These are phyloP conservation scores for Boleophthalmus pectinirostris DNA, from an alignment of 2,113 vertebrate genomes.

Conservation along the genomic window DNA sequence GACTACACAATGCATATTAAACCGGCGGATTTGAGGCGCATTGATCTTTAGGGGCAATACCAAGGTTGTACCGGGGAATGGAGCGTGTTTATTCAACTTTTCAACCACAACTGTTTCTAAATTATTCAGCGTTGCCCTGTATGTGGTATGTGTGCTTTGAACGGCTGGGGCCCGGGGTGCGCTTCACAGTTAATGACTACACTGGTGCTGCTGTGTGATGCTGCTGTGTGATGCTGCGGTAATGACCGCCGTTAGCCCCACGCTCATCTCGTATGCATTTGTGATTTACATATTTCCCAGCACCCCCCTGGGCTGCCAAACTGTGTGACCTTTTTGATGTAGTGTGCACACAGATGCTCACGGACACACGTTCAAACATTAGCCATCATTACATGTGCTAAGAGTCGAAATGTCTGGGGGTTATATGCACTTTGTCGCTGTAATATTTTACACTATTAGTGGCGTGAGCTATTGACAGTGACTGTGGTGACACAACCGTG, in stretches of 20 bases:
- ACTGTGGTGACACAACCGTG: background rate
- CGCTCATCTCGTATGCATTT: slow-evolving; percentile 67
- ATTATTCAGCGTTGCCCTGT: slow-evolving; percentile 63
- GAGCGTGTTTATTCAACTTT: slow-evolving; percentile 65
- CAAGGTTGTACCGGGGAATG: slow-evolving; percentile 31
- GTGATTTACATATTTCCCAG: slow-evolving; percentile 71
- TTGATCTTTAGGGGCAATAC: slow-evolving; percentile 30
- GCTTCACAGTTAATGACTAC: slow-evolving; percentile 65
- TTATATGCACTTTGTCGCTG: slow-evolving; percentile 21
- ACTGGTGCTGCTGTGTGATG: slow-evolving; percentile 47
- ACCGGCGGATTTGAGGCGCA: slow-evolving; percentile 17
- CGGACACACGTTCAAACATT: slow-evolving; percentile 35
- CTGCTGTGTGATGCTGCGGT: slow-evolving; percentile 55
- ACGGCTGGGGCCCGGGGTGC: slow-evolving; percentile 55
- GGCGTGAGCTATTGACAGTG: background rate
- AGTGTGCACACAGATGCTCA: slow-evolving; percentile 51
- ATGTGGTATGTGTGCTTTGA: slow-evolving; percentile 66
- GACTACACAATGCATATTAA: slow-evolving; percentile 19
- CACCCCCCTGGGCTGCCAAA: slow-evolving; percentile 54
- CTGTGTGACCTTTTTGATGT: slow-evolving; percentile 72
- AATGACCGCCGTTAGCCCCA: slow-evolving; percentile 71
- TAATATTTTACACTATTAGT: slow-evolving; percentile 13
- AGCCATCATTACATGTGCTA: slow-evolving; percentile 45
- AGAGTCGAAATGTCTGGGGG: slow-evolving; percentile 23
- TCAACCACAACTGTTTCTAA: slow-evolving; percentile 52